phyloP scores from a whole-genome alignment of 2,797 vertebrate genomes.

The Taenioides sp. region DNA sequence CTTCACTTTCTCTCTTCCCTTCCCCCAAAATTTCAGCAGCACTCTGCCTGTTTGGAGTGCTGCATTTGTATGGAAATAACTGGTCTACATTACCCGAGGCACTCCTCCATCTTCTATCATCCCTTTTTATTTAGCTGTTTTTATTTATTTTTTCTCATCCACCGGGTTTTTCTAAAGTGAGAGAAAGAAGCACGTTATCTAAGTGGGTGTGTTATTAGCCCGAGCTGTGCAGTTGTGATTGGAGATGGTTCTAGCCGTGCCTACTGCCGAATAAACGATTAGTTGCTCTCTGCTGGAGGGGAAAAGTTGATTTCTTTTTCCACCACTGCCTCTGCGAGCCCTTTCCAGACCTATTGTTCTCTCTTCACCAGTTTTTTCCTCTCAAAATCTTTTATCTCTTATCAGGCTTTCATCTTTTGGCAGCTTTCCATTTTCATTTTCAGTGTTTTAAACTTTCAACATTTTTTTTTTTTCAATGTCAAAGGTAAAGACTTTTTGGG shows the following conservation, averaged over 20 bases:
- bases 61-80: constrained; percentile 76
- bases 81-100: constrained; percentile 59
- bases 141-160: constrained; percentile 54
- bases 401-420: constrained; percentile 49
- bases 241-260: constrained; percentile 60
- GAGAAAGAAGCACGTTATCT: constrained; percentile 64
- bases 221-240: constrained; percentile 62
- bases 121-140: constrained; percentile 38
- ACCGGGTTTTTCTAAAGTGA: constrained; percentile 51
- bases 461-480: constrained; percentile 10
- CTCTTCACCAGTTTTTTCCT: constrained; percentile 59
- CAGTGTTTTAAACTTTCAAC: constrained; percentile 32
- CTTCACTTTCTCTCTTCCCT: constrained; percentile 26
- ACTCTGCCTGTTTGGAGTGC: constrained; percentile 54
- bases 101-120: constrained; percentile 63
- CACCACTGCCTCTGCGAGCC: constrained; percentile 48
- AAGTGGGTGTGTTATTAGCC: constrained; percentile 74
- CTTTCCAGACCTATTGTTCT: constrained; percentile 66
- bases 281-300: constrained; percentile 74
- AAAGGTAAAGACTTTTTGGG: constrained; percentile 32
- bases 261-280: constrained; percentile 74
- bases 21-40: constrained; percentile 43
- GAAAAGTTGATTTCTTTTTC: constrained; percentile 75
- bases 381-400: constrained; percentile 65
- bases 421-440: constrained; percentile 47